Conservation (phyloP, 1,140 invertebrate species). For the Laupala kohalensis region DNA sequence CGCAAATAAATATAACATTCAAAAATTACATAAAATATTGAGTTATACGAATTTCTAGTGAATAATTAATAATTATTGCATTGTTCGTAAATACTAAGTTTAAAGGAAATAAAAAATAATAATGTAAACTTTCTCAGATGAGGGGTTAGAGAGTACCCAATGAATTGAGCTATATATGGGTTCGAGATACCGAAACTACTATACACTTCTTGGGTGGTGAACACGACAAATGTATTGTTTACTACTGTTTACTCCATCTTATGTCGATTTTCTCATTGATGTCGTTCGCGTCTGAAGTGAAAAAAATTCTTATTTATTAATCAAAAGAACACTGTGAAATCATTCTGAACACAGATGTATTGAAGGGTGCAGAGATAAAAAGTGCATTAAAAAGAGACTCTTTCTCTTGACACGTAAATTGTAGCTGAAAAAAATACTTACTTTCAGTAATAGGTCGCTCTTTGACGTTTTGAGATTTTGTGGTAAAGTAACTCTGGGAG, state of each 20-base stretch:
- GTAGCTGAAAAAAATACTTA: too few relatives aligned
- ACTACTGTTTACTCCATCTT: neutral
- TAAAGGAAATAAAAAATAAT: constrained; percentile 9
- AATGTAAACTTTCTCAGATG: constrained; percentile 20
- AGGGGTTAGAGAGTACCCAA: constrained; percentile 43
- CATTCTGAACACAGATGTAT: too few relatives aligned
- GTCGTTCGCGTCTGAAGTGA: neutral
- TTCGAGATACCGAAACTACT: constrained; percentile 26
- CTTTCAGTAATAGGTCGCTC: too few relatives aligned
- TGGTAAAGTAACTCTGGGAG: too few relatives aligned
- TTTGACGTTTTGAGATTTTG: too few relatives aligned
- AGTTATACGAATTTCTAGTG: constrained; percentile 4
- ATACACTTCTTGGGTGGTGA: neutral
- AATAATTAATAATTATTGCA: constrained; percentile 9
- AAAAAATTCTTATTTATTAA: neutral
- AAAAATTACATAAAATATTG: constrained; percentile 11
- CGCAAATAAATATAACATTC: constrained; percentile 10
- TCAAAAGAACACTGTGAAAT: too few relatives aligned
- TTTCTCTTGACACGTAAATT: too few relatives aligned
- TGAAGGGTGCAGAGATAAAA: too few relatives aligned
- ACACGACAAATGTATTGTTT: neutral
- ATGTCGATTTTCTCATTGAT: neutral
- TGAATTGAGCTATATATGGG: constrained; percentile 21
- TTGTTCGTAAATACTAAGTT: constrained; percentile 5
- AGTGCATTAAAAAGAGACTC: too few relatives aligned